These are phyloP conservation scores for Seriola dumerili DNA, from an alignment of 2,113 vertebrate species.

Conservation along the genomic window DNA sequence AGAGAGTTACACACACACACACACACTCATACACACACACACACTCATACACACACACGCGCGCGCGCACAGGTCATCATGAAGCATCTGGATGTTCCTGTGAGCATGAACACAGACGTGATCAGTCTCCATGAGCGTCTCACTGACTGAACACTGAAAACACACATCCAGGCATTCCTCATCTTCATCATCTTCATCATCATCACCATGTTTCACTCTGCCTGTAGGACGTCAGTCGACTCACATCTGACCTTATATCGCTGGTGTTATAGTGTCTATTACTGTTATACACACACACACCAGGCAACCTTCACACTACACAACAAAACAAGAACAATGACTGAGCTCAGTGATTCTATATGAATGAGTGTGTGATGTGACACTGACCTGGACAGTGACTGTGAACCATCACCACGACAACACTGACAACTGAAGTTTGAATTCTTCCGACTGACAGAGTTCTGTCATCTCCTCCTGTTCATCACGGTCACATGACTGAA, in stretches of 20 bases:
- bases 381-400: neutral
- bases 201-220: neutral
- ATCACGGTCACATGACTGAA: neutral
- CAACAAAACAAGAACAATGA: neutral
- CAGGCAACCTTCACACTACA: neutral
- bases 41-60: neutral
- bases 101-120: slow-evolving; percentile 1
- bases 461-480: neutral
- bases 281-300: neutral
- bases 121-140: neutral
- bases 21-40: too few species aligned
- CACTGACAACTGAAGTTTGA: too few species aligned
- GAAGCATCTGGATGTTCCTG: slow-evolving; percentile 28
- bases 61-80: slow-evolving; percentile 2
- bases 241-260: neutral
- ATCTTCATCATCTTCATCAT: too few species aligned
- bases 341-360: neutral
- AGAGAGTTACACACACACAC: neutral
- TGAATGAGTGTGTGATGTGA: neutral
- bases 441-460: neutral
- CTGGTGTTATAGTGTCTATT: neutral
- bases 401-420: too few species aligned
- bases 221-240: neutral
- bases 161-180: slow-evolving; percentile 55
- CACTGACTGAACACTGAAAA: neutral